Evolutionary conservation across 2,888 invertebrate species (phyloP).

Genomic region (Nomada hirtipes): DNA sequence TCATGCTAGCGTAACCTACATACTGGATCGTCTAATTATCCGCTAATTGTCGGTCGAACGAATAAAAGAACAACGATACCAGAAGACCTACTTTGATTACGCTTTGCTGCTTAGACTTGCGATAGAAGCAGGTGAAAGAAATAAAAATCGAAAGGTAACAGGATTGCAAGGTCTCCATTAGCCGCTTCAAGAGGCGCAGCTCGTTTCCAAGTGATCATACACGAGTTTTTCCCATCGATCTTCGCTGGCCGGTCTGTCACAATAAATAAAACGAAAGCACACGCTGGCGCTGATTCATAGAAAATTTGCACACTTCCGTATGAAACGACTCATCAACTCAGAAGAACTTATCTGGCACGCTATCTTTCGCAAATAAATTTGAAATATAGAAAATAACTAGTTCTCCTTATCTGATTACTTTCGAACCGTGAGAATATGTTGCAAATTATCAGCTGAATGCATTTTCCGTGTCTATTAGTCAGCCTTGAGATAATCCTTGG

Average conservation of each 20-base stretch:
- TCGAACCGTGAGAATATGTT: neutral
- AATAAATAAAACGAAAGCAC: too few species aligned
- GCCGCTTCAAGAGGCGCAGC: neutral
- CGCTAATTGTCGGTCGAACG: slow-evolving; percentile 57
- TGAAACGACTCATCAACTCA: neutral
- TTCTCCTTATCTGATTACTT: neutral
- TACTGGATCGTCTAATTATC: slow-evolving; percentile 64
- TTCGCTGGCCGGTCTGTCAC: neutral
- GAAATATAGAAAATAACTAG: slow-evolving; percentile 3
- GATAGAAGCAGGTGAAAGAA: neutral
- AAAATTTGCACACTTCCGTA: neutral
- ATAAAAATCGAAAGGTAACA: slow-evolving; percentile 25
- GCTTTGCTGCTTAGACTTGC: slow-evolving; percentile 18
- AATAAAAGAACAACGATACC: slow-evolving; percentile 47
- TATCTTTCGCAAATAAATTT: slow-evolving; percentile 36
- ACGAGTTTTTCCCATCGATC: neutral
- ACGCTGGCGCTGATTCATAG: neutral
- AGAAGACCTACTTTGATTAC: slow-evolving; percentile 56
- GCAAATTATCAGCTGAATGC: slow-evolving; percentile 34
- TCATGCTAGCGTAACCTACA: slow-evolving; percentile 61
- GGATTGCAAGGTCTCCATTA: neutral
- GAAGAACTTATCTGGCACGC: neutral
- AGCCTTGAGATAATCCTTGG: slow-evolving; percentile 3
- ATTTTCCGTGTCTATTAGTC: slow-evolving; percentile 2
- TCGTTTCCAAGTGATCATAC: too few species aligned